Percentiles rank a stretch among this genome's conserved stretches.
Conservation (phyloP, 1,140 invertebrate genomes). For the Magallana ariakensis region DNA sequence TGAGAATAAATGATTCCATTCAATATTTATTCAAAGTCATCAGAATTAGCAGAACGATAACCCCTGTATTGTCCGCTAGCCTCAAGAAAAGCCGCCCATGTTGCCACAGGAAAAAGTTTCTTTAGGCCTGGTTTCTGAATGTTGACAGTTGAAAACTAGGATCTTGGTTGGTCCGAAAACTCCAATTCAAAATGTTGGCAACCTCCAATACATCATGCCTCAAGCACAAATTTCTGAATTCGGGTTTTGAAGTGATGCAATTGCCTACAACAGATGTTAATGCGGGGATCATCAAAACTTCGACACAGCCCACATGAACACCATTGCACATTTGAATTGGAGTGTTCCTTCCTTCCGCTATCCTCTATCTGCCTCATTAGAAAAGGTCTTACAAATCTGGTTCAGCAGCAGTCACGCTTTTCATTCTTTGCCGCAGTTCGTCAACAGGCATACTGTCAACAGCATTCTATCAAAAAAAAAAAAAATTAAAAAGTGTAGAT, state of each 20-base stretch:
- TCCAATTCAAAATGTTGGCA: constrained; percentile 20
- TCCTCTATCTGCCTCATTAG: neutral
- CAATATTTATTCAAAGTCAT: neutral
- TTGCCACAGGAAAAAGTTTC: constrained; percentile 22
- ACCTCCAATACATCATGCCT: constrained; percentile 17
- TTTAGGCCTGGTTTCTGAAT: no score
- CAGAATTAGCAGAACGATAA: neutral
- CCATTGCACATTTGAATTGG: neutral
- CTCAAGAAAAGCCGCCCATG: constrained; percentile 6
- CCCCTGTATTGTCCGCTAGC: neutral
- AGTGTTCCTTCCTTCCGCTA: neutral
- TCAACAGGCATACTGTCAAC: neutral
- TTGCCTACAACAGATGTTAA: neutral
- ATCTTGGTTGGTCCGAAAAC: neutral
- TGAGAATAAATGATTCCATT: neutral
- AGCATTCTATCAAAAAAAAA: neutral
- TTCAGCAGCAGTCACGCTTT: neutral
- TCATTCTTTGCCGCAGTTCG: neutral
- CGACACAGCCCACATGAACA: neutral
- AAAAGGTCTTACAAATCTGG: neutral
- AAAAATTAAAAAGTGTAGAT: neutral
- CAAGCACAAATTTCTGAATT: constrained; percentile 22
- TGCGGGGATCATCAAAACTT: neutral
- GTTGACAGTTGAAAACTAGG: neutral
- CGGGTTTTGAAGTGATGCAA: neutral